Evolutionary conservation across 2,113 vertebrate species (phyloP), one percentile per base, ranked within the genome.

Genomic region (Dendropsophus ebraccatus): DNA sequence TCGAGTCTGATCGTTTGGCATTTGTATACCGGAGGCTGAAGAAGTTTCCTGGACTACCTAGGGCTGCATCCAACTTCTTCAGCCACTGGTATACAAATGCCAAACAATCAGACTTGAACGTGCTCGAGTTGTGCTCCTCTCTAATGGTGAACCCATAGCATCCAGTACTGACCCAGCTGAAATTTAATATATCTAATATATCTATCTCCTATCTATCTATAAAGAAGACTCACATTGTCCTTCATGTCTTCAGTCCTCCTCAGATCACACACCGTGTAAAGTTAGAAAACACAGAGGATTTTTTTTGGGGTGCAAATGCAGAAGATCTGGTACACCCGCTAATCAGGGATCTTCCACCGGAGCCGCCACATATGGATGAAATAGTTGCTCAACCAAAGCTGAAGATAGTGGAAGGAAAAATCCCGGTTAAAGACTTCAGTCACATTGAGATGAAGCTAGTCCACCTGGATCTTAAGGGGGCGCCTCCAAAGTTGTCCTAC

Each of bases 391-490:
- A 0, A 0, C 83, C 35, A 10, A 5, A 67, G 62, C 4, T 65
- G 32, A 32, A 1, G 85, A 78, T 5, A 2, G 4, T 1, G 72
- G n/a, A 1, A 2, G 30, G 41, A 17, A 49, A 79, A 56, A 86
- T 84, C 70, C 87, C 72, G 1, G 6, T 50, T 41, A 87, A 75
- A 65, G 91, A 91, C 0, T n/a, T 73, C 77, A 82, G 90, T 16
- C 0, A 83, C 10, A 77, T 88, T 0, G 75, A 92, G 75, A 90
- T 94, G 88, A 91, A 89, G 54, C 81, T 96, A 7, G 93, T 96
- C 19, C 95, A 96, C 88, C 89, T 96, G 75, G 95, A 96, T 78
- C 94, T 96, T 77, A 96, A 96, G 83, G 95, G 95, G 52, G 95
- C 94, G 13, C 90, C 94, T 0, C 95, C 95, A 30, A 94, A 91